Base-by-base conservation (phyloP, 2,113 vertebrate genomes). In the Myrmecobius fasciatus region DNA sequence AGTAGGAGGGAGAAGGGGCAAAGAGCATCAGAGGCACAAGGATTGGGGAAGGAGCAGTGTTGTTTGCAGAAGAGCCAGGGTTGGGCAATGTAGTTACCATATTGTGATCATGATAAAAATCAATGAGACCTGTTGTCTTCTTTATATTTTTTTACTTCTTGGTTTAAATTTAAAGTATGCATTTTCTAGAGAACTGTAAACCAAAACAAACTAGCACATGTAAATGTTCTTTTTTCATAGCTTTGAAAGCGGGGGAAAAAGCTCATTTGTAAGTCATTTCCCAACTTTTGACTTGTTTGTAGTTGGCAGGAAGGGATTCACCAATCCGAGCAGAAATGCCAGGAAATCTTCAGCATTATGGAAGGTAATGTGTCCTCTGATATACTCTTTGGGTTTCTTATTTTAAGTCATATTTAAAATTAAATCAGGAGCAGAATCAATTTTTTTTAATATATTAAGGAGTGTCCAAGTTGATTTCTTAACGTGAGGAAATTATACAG, bases 251-350 rank as follows among this genome's bases (percentile, higher is more conserved):
- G 89, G 93, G 83, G 49, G n/a, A 88, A 51, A 91, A 94, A 53
- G 93, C 91, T 83, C 53, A 93, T 90, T 92, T 48, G 48, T 94
- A 52, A 96, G 46, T n/a, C 83, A 8, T 3, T 89, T 97, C 88
- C 96, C 28, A 93, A 95, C 24, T 90, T 97, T 94, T 24, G 10
- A 88, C 97, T 46, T 97, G 93, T 95, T 96, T 97, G 60, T 97
- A 99, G 99, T 97, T 99, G 98, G 99, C 99, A 0, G 99, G 99
- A 97, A 99, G 99, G 97, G 99, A 99, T 98, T 99, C 99, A 95
- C 99, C 99, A 53, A 97, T 99, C 83, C 99, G 99, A 96, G 99
- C 99, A 48, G 99, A 99, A 98, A 99, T 99, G 97, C 98, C 99
- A 52, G 99, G 99, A 97, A 99, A 99, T 97, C 99, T 99, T 91